A percentile compares a stretch with the other conserved stretches of the same genome.
Evolutionary conservation across 2,888 invertebrate species (phyloP).

Genomic region (Noctua janthe): DNA sequence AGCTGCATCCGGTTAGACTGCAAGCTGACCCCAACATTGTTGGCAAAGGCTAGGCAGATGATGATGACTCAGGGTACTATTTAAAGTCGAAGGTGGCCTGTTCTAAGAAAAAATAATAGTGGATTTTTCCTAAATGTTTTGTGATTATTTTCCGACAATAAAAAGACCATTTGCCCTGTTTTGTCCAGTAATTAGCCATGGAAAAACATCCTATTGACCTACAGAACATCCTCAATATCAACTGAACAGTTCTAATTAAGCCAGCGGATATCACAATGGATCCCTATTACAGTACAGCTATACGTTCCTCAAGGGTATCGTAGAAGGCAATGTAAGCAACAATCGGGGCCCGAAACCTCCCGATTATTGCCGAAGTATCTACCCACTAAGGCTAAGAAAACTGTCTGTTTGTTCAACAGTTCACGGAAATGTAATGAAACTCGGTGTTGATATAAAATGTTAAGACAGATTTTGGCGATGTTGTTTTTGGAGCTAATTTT

Average conservation of each 20-base stretch:
- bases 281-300: slow-evolving; percentile 81
- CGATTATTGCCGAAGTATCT: slow-evolving; percentile 63
- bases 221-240: slow-evolving; percentile 64
- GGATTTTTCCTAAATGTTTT: neutral
- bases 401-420: slow-evolving; percentile 35
- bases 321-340: slow-evolving; percentile 62
- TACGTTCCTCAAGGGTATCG: slow-evolving; percentile 80
- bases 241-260: slow-evolving; percentile 73
- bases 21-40: no score
- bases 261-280: slow-evolving; percentile 80
- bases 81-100: neutral
- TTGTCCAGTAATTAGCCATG: slow-evolving; percentile 33
- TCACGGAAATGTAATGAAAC: slow-evolving; percentile 47
- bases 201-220: slow-evolving; percentile 53
- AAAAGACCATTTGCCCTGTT: neutral
- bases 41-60: no score
- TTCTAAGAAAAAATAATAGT: neutral
- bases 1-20: no score
- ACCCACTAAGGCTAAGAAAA: slow-evolving; percentile 55
- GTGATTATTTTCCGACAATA: neutral
- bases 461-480: slow-evolving; percentile 37
- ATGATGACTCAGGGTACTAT: neutral
- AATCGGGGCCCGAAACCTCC: slow-evolving; percentile 57
- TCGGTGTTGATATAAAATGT: slow-evolving; percentile 43
- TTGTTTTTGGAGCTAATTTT: slow-evolving; percentile 15